Conservation (phyloP, 2,888 invertebrate species). For the Lagria hirta region DNA sequence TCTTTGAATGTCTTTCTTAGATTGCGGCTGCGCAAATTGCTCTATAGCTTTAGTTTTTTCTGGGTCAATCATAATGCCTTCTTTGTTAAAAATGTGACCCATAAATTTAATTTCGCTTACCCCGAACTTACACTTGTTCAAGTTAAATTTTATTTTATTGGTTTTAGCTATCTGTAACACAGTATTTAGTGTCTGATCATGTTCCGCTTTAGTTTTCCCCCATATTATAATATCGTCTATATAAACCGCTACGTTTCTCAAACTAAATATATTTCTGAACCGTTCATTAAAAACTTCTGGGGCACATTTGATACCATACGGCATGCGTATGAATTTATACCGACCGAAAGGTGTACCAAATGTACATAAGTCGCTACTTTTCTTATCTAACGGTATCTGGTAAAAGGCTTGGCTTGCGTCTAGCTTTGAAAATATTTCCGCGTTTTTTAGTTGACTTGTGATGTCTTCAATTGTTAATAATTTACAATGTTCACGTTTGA, state of each 20-base stretch:
- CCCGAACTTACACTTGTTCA: constrained; percentile 32
- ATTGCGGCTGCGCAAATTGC: constrained; percentile 31
- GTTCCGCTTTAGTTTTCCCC: constrained; percentile 18
- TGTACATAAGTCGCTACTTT: constrained; percentile 27
- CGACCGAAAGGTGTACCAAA: constrained; percentile 29
- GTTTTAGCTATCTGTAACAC: constrained; percentile 28
- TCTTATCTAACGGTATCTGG: constrained; percentile 24
- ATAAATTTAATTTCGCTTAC: constrained; percentile 30
- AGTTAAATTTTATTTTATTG: constrained; percentile 31
- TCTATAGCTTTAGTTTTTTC: constrained; percentile 31
- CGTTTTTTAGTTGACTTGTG: constrained; percentile 21
- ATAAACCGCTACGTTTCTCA: constrained; percentile 23
- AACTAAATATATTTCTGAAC: constrained; percentile 11
- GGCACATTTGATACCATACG: constrained; percentile 17
- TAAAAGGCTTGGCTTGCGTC: constrained; percentile 27
- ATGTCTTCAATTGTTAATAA: constrained; percentile 28
- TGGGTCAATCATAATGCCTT: constrained; percentile 28
- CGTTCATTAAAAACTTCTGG: constrained; percentile 18
- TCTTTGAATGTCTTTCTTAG: constrained; percentile 34
- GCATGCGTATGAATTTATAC: constrained; percentile 23
- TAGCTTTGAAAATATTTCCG: constrained; percentile 25
- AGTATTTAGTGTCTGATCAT: constrained; percentile 25
- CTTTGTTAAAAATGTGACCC: constrained; percentile 30
- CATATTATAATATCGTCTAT: constrained; percentile 29
- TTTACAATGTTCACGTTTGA: constrained; percentile 20